phyloP scores from a whole-genome alignment of 2,888 invertebrate genomes.

The Subacronicta megacephala region DNA sequence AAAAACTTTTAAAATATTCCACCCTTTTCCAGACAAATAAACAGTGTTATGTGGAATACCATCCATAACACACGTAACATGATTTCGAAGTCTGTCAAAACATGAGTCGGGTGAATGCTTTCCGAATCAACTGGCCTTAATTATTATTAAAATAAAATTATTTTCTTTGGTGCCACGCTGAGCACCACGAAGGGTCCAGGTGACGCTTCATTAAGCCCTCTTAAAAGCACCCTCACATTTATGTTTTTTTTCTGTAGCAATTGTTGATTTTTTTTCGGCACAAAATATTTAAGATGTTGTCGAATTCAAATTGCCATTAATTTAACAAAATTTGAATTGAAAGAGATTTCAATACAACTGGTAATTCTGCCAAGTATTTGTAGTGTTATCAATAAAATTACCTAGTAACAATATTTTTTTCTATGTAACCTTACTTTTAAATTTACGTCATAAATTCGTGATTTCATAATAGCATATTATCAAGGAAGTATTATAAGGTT shows the following conservation, averaged over 20 bases:
- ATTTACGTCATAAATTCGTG: too few relatives aligned
- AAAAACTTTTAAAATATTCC: not conserved
- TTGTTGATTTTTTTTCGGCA: too few relatives aligned
- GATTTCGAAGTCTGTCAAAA: conserved; percentile 35
- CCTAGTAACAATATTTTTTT: too few relatives aligned
- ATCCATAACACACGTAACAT: conserved; percentile 12
- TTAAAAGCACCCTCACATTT: conserved; percentile 61
- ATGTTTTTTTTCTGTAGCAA: too few relatives aligned
- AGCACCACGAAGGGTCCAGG: conserved; percentile 60
- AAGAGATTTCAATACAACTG: too few relatives aligned
- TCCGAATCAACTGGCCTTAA: conserved; percentile 63
- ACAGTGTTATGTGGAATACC: conserved; percentile 9
- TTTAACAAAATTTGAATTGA: too few relatives aligned
- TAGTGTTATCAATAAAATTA: too few relatives aligned
- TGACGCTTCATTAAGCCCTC: conserved; percentile 65
- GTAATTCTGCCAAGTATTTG: too few relatives aligned
- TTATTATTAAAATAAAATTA: conserved; percentile 73
- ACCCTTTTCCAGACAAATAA: conserved; percentile 1
- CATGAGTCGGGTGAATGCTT: conserved; percentile 31
- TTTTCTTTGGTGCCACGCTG: conserved; percentile 58
- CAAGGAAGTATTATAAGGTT: not conserved
- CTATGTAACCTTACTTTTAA: too few relatives aligned
- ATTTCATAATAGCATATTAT: not conserved
- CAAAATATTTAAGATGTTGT: too few relatives aligned
- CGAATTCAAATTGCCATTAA: too few relatives aligned